A percentile compares a stretch with the other conserved stretches of the same genome.
Conservation (phyloP, 2,797 vertebrate species). For the Enteromius unitaeniatus region DNA sequence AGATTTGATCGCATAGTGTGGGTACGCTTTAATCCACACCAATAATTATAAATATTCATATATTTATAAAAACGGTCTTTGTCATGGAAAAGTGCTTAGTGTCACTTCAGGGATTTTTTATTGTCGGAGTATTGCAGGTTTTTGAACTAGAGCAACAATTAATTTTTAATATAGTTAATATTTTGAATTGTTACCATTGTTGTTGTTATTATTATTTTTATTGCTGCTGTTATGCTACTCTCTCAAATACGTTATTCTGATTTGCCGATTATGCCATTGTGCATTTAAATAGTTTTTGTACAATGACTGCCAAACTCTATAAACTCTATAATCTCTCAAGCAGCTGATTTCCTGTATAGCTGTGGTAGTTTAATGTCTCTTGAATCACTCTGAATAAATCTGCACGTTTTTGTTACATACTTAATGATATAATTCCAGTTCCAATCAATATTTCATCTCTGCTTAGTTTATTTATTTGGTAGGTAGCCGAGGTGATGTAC, state of each 20-base stretch:
- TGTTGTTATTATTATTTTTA: neutral
- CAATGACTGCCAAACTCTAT: neutral
- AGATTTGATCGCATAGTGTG: too few relatives aligned
- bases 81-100: too few relatives aligned
- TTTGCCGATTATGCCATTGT: neutral
- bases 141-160: neutral
- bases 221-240: neutral
- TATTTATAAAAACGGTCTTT: too few relatives aligned
- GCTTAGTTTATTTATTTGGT: slow-evolving; percentile 27
- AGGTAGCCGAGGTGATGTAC: slow-evolving; percentile 3
- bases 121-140: too few relatives aligned
- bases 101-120: too few relatives aligned
- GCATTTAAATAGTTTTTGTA: neutral
- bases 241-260: neutral
- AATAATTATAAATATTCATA: too few relatives aligned
- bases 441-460: slow-evolving; percentile 15
- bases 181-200: neutral
- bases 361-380: neutral
- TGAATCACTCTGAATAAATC: neutral
- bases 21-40: too few relatives aligned
- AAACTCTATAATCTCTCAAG: neutral
- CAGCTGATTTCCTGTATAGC: neutral
- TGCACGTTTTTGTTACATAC: neutral
- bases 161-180: too few relatives aligned
- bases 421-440: slow-evolving; percentile 9